These are phyloP conservation scores for Ormyrus pomaceus DNA, from an alignment of 2,888 invertebrate species.

Conservation along the genomic window DNA sequence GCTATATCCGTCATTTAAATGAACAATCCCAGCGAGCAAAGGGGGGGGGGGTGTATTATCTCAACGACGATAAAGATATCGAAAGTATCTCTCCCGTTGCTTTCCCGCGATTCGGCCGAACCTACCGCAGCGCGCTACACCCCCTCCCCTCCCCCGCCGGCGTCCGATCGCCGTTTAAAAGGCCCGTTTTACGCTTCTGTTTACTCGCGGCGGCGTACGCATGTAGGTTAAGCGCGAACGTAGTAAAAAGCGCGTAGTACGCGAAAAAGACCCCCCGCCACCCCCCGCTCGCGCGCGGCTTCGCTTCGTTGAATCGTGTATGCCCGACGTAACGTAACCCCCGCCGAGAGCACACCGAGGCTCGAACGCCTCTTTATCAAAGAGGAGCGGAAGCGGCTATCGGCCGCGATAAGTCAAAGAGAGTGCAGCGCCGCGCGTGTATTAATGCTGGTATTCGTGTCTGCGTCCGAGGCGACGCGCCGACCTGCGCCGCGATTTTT, in stretches of 20 bases:
- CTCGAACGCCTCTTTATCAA: constrained; percentile 50
- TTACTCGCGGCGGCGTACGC: neutral
- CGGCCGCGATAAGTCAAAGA: constrained; percentile 35
- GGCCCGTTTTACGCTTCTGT: neutral
- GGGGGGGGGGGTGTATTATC: too few species aligned
- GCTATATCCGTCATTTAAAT: too few species aligned
- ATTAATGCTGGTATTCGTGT: too few species aligned
- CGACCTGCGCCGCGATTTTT: too few species aligned
- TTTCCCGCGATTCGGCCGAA: neutral
- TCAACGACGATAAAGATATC: too few species aligned
- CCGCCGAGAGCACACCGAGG: constrained; percentile 5
- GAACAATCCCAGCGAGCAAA: too few species aligned
- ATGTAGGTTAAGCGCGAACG: constrained; percentile 52
- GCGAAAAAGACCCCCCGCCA: too few species aligned
- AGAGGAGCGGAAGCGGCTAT: constrained; percentile 56
- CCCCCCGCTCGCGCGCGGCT: neutral
- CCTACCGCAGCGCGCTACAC: constrained; percentile 9
- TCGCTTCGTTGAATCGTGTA: constrained; percentile 40
- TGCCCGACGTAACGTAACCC: constrained; percentile 53
- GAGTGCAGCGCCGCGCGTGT: too few species aligned
- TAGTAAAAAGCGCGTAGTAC: constrained; percentile 25
- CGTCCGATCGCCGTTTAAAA: neutral
- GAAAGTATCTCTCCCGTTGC: too few species aligned
- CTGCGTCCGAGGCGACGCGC: too few species aligned
- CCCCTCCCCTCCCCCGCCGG: neutral